These are phyloP conservation scores for Vireo griseus DNA, from an alignment of 2,797 vertebrate genomes.

Conservation along the genomic window DNA sequence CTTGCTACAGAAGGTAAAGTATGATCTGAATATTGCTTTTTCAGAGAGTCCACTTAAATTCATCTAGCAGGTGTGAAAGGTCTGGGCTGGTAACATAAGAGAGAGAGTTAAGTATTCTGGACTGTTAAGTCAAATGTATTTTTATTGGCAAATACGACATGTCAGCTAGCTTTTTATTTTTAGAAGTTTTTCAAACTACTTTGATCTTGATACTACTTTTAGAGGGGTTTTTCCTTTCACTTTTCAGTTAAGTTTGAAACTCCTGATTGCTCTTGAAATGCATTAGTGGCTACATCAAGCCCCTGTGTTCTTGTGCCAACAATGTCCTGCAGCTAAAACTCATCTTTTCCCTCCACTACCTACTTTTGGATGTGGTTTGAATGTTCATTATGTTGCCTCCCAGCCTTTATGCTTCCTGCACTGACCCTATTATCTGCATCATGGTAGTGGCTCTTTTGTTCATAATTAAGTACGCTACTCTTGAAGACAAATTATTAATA, in stretches of 20 bases:
- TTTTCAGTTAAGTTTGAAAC: not conserved
- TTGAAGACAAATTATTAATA: not conserved
- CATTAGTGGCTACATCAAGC: not conserved
- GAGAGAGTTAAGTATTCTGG: not conserved
- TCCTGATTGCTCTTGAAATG: not conserved
- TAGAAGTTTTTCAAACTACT: not conserved
- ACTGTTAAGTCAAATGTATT: not conserved
- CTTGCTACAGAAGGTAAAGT: slow-evolving; percentile 89
- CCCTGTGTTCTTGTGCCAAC: not conserved
- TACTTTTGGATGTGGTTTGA: not conserved
- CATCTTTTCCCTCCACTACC: not conserved
- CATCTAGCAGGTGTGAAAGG: not conserved
- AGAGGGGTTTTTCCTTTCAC: not conserved
- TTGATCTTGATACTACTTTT: not conserved
- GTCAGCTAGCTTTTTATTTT: not conserved
- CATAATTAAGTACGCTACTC: not conserved
- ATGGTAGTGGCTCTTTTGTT: not conserved
- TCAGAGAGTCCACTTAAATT: not conserved
- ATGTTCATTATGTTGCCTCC: not conserved
- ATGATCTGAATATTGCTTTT: not conserved
- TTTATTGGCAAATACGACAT: not conserved
- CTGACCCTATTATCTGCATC: not conserved
- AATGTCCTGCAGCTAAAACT: not conserved
- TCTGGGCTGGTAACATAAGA: not conserved
- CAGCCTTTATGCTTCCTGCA: not conserved